Evolutionary conservation across 2,888 invertebrate genomes (phyloP).

Genomic region (Polymixis lichenea): DNA sequence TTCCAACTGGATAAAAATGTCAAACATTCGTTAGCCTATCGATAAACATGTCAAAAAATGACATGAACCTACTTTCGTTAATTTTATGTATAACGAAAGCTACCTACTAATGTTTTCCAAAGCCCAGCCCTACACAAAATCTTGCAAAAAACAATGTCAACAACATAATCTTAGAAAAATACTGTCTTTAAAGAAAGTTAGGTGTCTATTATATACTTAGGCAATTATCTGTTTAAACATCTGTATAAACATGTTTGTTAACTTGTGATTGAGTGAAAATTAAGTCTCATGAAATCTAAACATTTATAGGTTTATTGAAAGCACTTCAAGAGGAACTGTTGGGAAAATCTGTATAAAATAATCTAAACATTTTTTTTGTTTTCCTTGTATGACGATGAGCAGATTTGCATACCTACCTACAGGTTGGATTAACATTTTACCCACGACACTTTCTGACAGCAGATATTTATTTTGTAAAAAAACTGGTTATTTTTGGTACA

Average conservation of each 20-base stretch:
- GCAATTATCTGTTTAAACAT: not conserved
- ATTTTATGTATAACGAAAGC: constrained; percentile 10
- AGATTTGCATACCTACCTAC: constrained; percentile 7
- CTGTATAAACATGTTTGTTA: too few relatives aligned
- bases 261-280: not conserved
- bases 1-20: not conserved
- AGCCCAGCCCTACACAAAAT: not conserved
- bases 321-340: not conserved
- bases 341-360: not conserved
- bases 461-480: not conserved
- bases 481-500: not conserved
- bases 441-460: not conserved
- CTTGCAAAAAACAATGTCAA: not conserved
- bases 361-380: not conserved
- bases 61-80: constrained; percentile 13
- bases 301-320: not conserved
- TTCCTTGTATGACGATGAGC: constrained; percentile 18
- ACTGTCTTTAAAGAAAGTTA: not conserved
- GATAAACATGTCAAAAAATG: not conserved
- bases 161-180: not conserved
- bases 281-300: not conserved
- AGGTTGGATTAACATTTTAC: not conserved
- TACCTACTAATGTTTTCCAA: constrained; percentile 13
- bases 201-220: too few relatives aligned
- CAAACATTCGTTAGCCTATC: not conserved